phyloP scores from a whole-genome alignment of 2,888 invertebrate species.

The Dyspetes luteomarginatus region DNA sequence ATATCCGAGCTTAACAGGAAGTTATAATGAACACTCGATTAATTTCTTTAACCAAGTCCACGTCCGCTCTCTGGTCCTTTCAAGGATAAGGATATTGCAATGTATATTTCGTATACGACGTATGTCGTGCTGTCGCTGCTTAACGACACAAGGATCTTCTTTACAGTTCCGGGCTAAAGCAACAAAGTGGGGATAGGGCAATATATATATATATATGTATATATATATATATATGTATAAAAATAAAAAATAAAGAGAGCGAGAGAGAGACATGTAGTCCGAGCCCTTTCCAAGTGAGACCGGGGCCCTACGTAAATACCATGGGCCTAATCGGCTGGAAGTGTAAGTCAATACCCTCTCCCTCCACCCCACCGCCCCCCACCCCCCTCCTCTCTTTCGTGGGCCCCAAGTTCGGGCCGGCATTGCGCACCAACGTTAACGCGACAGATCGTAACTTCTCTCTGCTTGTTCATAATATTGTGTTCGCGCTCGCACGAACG shows the following conservation, averaged over 20 bases:
- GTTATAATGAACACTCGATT: constrained; percentile 54
- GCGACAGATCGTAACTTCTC: neutral
- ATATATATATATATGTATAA: neutral
- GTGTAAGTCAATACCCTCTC: constrained; percentile 79
- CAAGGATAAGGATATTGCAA: constrained; percentile 23
- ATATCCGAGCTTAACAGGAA: constrained; percentile 36
- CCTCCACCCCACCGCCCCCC: constrained; percentile 24
- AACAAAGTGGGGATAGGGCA: neutral
- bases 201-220: neutral
- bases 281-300: constrained; percentile 46
- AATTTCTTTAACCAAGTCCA: constrained; percentile 45
- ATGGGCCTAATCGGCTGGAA: constrained; percentile 80
- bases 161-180: constrained; percentile 56
- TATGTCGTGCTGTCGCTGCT: constrained; percentile 44
- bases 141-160: constrained; percentile 48
- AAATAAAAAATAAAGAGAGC: neutral
- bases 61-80: constrained; percentile 49
- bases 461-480: constrained; percentile 34
- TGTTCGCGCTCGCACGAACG: constrained; percentile 68
- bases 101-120: constrained; percentile 19
- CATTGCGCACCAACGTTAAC: constrained; percentile 49
- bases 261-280: constrained; percentile 10
- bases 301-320: constrained; percentile 77
- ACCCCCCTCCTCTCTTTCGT: neutral
- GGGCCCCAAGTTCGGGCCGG: constrained; percentile 41